Evolutionary conservation across 1,140 invertebrate genomes (phyloP).

Genomic region (Drosophila ohnishii): DNA sequence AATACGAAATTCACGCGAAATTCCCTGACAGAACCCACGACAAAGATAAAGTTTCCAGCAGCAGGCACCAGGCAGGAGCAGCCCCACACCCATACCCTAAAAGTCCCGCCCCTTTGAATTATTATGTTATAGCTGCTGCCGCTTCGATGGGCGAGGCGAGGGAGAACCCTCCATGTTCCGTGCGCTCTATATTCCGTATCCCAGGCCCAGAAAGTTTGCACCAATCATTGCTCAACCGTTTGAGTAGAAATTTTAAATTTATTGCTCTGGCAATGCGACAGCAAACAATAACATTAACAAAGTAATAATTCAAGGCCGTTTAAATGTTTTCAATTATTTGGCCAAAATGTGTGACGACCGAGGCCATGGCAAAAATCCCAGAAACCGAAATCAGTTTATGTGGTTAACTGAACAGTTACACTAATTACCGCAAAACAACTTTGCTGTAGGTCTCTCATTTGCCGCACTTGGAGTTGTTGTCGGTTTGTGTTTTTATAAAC

Average conservation of each 20-base stretch:
- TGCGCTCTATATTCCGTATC: slow-evolving; percentile 7
- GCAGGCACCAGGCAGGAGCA: slow-evolving; percentile 2
- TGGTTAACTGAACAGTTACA: slow-evolving; percentile 61
- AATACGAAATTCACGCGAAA: slow-evolving; percentile 66
- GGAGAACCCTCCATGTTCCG: background rate
- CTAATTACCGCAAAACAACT: slow-evolving; percentile 69
- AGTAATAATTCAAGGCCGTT: slow-evolving; percentile 36
- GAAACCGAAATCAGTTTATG: slow-evolving; percentile 74
- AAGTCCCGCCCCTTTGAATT: slow-evolving; percentile 24
- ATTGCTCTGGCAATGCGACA: slow-evolving; percentile 45
- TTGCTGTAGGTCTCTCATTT: slow-evolving; percentile 34
- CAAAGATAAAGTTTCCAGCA: slow-evolving; percentile 50
- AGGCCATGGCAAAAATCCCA: slow-evolving; percentile 17
- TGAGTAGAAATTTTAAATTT: slow-evolving; percentile 66
- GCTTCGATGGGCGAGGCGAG: slow-evolving; percentile 4
- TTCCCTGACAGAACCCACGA: slow-evolving; percentile 53
- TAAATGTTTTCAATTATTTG: slow-evolving; percentile 56
- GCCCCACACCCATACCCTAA: background rate
- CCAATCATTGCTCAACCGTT: slow-evolving; percentile 74
- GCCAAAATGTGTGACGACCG: slow-evolving; percentile 30
- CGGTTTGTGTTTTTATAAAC: slow-evolving; percentile 59
- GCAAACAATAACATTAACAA: slow-evolving; percentile 51
- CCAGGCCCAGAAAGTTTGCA: slow-evolving; percentile 41
- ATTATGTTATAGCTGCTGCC: slow-evolving; percentile 41
- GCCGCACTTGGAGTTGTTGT: slow-evolving; percentile 22